Evolutionary conservation across 2,797 vertebrate genomes (phyloP).

Genomic region (Malurus leucopterus): DNA sequence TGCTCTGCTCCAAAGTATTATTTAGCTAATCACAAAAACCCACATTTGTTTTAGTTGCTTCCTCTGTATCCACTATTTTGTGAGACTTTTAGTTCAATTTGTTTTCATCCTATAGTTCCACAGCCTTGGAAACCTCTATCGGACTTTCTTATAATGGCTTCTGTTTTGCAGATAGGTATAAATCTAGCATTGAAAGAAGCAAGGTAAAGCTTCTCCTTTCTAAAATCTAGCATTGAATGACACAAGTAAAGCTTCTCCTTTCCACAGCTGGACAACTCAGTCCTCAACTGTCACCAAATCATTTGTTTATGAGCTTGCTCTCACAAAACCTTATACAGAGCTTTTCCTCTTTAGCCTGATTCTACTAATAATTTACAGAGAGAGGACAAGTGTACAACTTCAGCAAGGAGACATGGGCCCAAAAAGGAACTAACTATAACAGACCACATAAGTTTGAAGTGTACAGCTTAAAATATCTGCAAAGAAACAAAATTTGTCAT

Average conservation of each 20-base stretch:
- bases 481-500: not conserved
- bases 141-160: not conserved
- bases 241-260: not conserved
- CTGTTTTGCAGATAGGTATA: not conserved
- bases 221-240: no score
- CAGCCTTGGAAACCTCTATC: not conserved
- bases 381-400: conserved; percentile 2
- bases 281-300: not conserved
- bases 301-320: not conserved
- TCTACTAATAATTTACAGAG: not conserved
- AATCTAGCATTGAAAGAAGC: not conserved
- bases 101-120: not conserved
- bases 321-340: not conserved
- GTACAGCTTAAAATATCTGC: not conserved
- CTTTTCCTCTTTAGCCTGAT: not conserved
- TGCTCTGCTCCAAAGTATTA: not conserved
- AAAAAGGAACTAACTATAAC: not conserved
- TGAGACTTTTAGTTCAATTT: not conserved
- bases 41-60: not conserved
- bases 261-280: not conserved
- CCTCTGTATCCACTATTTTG: not conserved
- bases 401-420: not conserved
- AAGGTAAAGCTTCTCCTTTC: not conserved
- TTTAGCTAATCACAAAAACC: not conserved
- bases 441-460: not conserved